Conservation (phyloP, 1,140 invertebrate genomes). For the Neodiprion virginianus region DNA sequence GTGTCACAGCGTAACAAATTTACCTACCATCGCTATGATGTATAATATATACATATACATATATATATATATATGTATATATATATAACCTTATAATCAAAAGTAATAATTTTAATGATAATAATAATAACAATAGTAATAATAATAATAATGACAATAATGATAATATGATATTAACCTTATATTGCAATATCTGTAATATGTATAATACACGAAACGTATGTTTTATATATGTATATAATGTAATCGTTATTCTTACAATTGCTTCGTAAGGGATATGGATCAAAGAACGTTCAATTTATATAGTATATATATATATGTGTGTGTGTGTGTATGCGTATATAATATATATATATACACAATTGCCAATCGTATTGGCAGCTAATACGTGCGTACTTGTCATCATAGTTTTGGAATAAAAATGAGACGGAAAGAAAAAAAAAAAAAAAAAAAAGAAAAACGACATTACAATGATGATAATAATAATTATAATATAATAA, state of each 20-base stretch:
- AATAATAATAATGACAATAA: conserved; percentile 16
- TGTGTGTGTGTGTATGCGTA: too few species aligned
- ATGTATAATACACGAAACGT: conserved; percentile 13
- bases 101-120: conserved; percentile 12
- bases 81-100: conserved; percentile 20
- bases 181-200: conserved; percentile 7
- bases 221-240: conserved; percentile 47
- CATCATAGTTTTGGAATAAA: too few species aligned
- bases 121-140: conserved; percentile 18
- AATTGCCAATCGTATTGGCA: too few species aligned
- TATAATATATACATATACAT: too few species aligned
- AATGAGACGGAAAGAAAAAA: too few species aligned
- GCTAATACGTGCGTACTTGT: too few species aligned
- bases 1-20: too few species aligned
- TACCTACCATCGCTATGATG: too few species aligned
- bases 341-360: too few species aligned
- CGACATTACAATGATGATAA: not conserved
- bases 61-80: conserved; percentile 22
- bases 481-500: conserved; percentile 6
- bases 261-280: conserved; percentile 63
- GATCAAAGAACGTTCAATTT: conserved; percentile 40
- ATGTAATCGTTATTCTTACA: conserved; percentile 55
- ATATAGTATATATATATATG: not conserved
- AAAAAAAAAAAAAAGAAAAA: too few species aligned
- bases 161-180: conserved; percentile 12